A percentile compares a stretch with the other conserved stretches of the same genome.
Conservation (phyloP, 2,888 invertebrate genomes). For the Cantharis rustica region DNA sequence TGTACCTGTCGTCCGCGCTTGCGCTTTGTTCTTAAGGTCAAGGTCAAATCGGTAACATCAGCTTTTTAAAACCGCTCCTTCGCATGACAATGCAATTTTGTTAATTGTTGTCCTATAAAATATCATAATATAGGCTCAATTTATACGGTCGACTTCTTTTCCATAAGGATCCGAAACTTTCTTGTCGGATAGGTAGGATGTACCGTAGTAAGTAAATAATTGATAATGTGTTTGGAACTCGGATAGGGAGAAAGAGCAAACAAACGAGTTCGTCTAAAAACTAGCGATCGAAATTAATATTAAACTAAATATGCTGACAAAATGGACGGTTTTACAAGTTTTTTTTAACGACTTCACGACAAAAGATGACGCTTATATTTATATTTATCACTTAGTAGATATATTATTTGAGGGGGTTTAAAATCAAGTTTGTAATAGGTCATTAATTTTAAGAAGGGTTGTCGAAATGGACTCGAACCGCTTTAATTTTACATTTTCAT, state of each 20-base stretch:
- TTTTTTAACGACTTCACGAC: neutral
- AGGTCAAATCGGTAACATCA: constrained; percentile 22
- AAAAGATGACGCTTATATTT: neutral
- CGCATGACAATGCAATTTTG: constrained; percentile 16
- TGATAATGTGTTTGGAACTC: neutral
- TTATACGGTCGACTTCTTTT: neutral
- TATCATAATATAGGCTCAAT: neutral
- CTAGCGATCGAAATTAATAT: neutral
- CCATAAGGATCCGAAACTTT: neutral
- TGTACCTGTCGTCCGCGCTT: constrained; percentile 25
- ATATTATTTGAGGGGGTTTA: neutral
- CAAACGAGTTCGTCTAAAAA: neutral
- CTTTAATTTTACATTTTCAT: neutral
- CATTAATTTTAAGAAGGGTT: neutral
- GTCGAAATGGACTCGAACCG: neutral
- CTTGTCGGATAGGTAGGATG: neutral
- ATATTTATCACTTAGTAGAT: neutral
- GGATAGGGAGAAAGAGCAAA: neutral
- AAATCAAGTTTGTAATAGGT: neutral
- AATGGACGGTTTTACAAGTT: neutral
- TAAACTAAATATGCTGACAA: neutral
- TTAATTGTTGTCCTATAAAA: constrained; percentile 17
- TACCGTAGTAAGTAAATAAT: neutral
- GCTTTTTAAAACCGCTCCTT: constrained; percentile 1
- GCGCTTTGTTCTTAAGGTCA: constrained; percentile 24